Conservation (phyloP, 2,113 vertebrate species). For the Propithecus coquereli region DNA sequence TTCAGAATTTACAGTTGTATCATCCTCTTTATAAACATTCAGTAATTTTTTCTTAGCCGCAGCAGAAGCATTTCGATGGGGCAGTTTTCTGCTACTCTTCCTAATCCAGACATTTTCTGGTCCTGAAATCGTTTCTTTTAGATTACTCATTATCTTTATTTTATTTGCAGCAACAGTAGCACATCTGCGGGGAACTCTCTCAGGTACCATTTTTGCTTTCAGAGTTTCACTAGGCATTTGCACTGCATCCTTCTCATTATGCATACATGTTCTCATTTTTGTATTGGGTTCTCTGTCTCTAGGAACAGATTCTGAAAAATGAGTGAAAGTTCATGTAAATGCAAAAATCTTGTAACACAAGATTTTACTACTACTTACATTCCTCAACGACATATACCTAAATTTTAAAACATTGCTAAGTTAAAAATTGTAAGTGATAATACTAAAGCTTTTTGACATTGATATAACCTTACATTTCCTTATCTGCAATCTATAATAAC, state of each 20-base stretch:
- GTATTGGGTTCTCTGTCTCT: constrained; percentile 70
- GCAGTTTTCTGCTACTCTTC: constrained; percentile 71
- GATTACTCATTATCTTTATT: constrained; percentile 86
- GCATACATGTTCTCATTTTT: constrained; percentile 58
- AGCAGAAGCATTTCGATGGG: constrained; percentile 68
- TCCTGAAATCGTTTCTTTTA: constrained; percentile 75
- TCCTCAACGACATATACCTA: not conserved
- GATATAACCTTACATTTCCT: not conserved
- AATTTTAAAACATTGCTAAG: not conserved
- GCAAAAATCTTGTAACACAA: constrained; percentile 47
- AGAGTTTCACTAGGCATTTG: constrained; percentile 36
- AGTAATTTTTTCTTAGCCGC: constrained; percentile 69
- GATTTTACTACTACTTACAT: constrained; percentile 40
- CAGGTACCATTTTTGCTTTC: constrained; percentile 39
- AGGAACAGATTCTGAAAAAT: constrained; percentile 73
- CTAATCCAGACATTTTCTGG: constrained; percentile 65
- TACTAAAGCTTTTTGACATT: not conserved
- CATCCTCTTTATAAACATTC: constrained; percentile 62
- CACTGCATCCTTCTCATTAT: constrained; percentile 57
- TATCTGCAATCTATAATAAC: not conserved
- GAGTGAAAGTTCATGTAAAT: constrained; percentile 65
- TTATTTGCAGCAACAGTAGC: constrained; percentile 87
- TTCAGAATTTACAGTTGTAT: constrained; percentile 52
- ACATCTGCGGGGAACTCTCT: constrained; percentile 80
- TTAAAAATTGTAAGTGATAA: not conserved